phyloP scores from a whole-genome alignment of 2,797 vertebrate species.

The Thaleichthys pacificus region DNA sequence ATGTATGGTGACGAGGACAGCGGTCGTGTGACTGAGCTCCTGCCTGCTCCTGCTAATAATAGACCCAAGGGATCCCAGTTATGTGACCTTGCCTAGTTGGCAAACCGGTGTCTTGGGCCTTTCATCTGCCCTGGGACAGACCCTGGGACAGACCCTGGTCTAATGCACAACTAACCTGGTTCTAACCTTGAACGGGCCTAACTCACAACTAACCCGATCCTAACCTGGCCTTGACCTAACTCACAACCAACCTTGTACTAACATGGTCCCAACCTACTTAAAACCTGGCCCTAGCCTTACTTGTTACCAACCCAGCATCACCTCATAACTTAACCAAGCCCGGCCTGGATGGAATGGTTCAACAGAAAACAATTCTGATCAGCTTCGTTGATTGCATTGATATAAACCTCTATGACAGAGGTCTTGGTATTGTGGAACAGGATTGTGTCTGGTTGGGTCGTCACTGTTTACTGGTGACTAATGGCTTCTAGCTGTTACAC shows the following conservation, averaged over 20 bases:
- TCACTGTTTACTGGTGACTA: background rate
- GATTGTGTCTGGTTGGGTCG: background rate
- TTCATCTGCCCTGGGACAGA: background rate
- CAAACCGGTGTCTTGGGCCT: background rate
- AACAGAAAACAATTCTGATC: no score
- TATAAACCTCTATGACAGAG: background rate
- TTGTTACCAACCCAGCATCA: no score
- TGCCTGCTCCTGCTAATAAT: conserved; percentile 37
- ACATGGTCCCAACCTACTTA: no score
- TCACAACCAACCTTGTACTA: no score
- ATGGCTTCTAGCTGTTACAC: background rate
- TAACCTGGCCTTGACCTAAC: no score
- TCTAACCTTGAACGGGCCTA: no score
- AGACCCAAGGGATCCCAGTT: conserved; percentile 21
- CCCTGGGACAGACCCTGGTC: background rate
- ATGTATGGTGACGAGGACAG: background rate
- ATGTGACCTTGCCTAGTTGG: conserved; percentile 29
- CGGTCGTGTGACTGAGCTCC: conserved; percentile 12
- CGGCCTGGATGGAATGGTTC: no score
- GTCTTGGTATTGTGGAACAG: background rate
- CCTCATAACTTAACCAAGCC: no score
- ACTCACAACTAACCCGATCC: no score
- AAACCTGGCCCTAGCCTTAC: no score
- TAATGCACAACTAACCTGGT: no score
- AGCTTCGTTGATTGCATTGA: no score